Percentiles rank a stretch among this genome's conserved stretches.
phyloP scores from a whole-genome alignment of 1,140 invertebrate species.

The Aleiodes sp. region DNA sequence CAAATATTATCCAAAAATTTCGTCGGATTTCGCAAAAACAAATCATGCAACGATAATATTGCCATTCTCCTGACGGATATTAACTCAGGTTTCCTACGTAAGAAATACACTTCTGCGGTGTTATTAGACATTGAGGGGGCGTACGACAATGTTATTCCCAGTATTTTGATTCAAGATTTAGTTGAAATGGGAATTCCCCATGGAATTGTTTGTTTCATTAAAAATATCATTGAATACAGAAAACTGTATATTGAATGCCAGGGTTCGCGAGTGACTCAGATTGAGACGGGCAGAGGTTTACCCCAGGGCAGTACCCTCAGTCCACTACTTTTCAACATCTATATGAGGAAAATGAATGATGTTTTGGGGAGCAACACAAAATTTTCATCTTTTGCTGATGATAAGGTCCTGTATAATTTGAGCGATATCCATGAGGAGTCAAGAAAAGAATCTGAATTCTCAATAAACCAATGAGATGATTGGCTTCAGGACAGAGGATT shows the following conservation, averaged over 20 bases:
- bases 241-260: background rate
- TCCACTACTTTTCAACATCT: conserved; percentile 28
- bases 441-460: background rate
- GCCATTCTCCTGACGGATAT: conserved; percentile 19
- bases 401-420: background rate
- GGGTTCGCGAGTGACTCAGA: background rate
- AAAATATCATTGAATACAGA: conserved; percentile 18
- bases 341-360: background rate
- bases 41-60: conserved; percentile 32
- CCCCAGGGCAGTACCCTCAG: conserved; percentile 33
- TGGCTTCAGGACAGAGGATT: background rate
- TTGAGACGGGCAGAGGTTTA: conserved; percentile 17
- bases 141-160: conserved; percentile 23
- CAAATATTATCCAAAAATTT: conserved; percentile 22
- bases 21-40: conserved; percentile 34
- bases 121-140: conserved; percentile 40
- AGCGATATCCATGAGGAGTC: background rate
- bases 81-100: background rate
- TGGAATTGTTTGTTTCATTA: background rate
- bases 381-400: background rate
- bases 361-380: background rate
- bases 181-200: background rate
- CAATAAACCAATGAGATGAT: background rate
- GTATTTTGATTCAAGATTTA: conserved; percentile 28
- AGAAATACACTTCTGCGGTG: conserved; percentile 7